Evolutionary conservation across 2,888 invertebrate species (phyloP).

Genomic region (Agonopterix heracliana): DNA sequence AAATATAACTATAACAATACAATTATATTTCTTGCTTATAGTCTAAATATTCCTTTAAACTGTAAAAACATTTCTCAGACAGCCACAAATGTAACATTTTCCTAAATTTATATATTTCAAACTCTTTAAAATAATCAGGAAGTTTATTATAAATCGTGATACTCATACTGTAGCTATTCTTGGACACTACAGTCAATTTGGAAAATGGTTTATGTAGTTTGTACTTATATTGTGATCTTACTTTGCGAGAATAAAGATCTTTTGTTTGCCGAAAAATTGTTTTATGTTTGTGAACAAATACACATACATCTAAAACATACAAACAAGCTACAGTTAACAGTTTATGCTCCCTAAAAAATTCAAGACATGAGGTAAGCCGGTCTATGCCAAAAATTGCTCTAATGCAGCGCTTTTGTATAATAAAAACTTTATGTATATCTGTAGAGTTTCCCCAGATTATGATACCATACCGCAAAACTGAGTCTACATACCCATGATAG

Average conservation of each 20-base stretch:
- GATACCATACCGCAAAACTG: neutral
- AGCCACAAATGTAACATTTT: too few relatives aligned
- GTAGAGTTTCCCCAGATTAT: slow-evolving; percentile 6
- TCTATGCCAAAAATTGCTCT: slow-evolving; percentile 1
- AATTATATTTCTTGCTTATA: too few relatives aligned
- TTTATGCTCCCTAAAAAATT: neutral
- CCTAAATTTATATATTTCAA: neutral
- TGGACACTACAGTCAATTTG: neutral
- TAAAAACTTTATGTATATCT: neutral
- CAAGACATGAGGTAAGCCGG: neutral
- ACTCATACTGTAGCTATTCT: neutral
- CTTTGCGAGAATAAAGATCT: neutral
- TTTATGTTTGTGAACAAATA: neutral
- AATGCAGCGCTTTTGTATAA: slow-evolving; percentile 4
- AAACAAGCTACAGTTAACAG: neutral
- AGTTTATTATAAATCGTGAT: neutral
- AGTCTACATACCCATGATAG: neutral
- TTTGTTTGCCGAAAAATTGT: neutral
- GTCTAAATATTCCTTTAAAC: too few relatives aligned
- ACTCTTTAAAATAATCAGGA: neutral
- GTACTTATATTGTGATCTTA: neutral
- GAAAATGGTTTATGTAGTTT: neutral
- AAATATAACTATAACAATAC: too few relatives aligned
- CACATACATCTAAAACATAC: neutral
- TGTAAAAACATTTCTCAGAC: too few relatives aligned